Evolutionary conservation across 2,888 invertebrate species (phyloP).

Genomic region (Leptura quadrifasciata): DNA sequence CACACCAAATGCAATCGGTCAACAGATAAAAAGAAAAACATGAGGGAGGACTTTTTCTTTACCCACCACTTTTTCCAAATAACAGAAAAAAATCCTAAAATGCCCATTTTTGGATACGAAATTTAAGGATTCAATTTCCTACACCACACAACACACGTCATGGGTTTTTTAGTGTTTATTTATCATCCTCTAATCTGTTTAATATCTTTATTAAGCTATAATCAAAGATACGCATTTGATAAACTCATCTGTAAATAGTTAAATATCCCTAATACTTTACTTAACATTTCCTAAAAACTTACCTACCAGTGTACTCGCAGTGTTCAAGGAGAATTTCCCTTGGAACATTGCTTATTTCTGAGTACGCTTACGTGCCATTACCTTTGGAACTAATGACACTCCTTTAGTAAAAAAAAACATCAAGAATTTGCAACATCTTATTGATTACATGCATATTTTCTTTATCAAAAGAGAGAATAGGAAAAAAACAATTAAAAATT

Average conservation of each 20-base stretch:
- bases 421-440: slow-evolving; percentile 15
- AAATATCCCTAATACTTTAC: neutral
- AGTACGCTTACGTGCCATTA: slow-evolving; percentile 44
- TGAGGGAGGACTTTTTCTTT: no score
- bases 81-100: no score
- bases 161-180: no score
- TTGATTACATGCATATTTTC: neutral
- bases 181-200: no score
- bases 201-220: no score
- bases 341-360: slow-evolving; percentile 41
- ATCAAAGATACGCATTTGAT: no score
- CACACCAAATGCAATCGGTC: no score
- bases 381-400: slow-evolving; percentile 32
- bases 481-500: neutral
- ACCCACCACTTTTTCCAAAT: no score
- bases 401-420: slow-evolving; percentile 27
- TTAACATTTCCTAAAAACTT: neutral
- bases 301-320: slow-evolving; percentile 2
- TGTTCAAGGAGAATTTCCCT: slow-evolving; percentile 23
- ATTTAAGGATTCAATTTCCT: no score
- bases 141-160: no score
- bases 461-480: neutral
- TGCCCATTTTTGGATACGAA: no score
- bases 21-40: no score
- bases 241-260: neutral